A percentile compares a stretch with the other conserved stretches of the same genome.
Evolutionary conservation across 2,888 invertebrate genomes (phyloP).

Genomic region (Tupiocoris notatus): DNA sequence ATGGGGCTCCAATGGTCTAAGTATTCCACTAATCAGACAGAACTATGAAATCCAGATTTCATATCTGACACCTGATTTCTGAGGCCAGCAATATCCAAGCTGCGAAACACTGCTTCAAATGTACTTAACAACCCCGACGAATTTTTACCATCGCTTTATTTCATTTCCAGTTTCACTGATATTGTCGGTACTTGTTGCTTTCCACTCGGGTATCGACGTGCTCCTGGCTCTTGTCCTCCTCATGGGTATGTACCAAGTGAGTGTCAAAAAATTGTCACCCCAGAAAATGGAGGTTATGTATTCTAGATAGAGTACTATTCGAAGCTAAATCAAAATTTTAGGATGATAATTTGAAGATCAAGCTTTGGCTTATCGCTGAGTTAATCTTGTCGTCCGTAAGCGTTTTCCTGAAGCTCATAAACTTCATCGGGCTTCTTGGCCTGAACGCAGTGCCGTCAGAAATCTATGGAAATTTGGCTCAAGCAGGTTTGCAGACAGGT

Average conservation of each 20-base stretch:
- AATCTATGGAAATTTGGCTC: constrained; percentile 6
- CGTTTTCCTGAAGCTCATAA: background rate
- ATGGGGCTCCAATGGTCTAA: no score
- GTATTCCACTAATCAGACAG: no score
- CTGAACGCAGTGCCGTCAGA: constrained; percentile 1
- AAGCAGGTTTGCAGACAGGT: background rate
- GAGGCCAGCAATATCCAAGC: no score
- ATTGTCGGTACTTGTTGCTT: background rate
- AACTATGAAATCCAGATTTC: no score
- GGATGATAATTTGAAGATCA: background rate
- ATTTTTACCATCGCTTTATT: background rate
- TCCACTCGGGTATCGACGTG: background rate
- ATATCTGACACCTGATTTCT: no score
- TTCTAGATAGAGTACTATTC: background rate
- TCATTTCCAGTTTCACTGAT: constrained; percentile 7
- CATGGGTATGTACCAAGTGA: constrained; percentile 1
- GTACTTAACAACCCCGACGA: no score
- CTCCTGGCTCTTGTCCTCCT: background rate
- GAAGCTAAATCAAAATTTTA: background rate
- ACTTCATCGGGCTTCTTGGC: constrained; percentile 9
- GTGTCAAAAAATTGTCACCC: no score
- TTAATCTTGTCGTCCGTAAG: background rate
- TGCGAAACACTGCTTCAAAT: no score
- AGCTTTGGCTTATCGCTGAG: constrained; percentile 1
- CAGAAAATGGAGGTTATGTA: background rate